A percentile compares a stretch with the other conserved stretches of the same genome.
Evolutionary conservation across 2,113 vertebrate species (phyloP).

Genomic region (Indri indri): DNA sequence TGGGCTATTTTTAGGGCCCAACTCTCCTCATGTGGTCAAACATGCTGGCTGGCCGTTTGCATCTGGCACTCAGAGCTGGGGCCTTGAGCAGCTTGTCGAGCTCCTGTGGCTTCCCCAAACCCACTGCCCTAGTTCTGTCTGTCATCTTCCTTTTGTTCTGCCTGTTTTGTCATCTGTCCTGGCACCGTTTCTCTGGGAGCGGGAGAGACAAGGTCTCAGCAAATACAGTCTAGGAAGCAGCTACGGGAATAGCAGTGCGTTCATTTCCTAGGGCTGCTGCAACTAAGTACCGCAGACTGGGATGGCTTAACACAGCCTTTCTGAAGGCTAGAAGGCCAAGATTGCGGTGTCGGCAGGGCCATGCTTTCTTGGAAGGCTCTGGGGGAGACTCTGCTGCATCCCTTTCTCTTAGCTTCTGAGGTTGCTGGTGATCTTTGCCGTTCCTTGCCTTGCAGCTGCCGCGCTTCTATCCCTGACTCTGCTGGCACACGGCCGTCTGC

Average conservation of each 20-base stretch:
- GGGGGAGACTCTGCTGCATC: not conserved
- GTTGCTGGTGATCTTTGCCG: not conserved
- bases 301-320: not conserved
- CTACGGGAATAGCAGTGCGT: not conserved
- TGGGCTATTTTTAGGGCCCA: not conserved
- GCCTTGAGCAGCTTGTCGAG: not conserved
- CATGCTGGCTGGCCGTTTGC: not conserved
- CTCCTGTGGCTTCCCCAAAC: not conserved
- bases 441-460: not conserved
- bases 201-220: not conserved
- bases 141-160: not conserved
- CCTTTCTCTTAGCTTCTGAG: not conserved
- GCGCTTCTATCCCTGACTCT: not conserved
- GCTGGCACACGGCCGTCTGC: not conserved
- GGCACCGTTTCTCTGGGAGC: not conserved
- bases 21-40: not conserved
- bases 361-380: not conserved
- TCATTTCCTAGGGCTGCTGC: not conserved
- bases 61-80: not conserved
- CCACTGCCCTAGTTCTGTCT: slow-evolving; percentile 10
- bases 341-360: not conserved
- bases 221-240: not conserved
- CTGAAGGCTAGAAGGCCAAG: not conserved
- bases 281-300: not conserved
- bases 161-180: slow-evolving; percentile 6